A percentile compares a stretch with the other conserved stretches of the same genome.
phyloP scores from a whole-genome alignment of 2,888 invertebrate genomes.

The Hemaris fuciformis region DNA sequence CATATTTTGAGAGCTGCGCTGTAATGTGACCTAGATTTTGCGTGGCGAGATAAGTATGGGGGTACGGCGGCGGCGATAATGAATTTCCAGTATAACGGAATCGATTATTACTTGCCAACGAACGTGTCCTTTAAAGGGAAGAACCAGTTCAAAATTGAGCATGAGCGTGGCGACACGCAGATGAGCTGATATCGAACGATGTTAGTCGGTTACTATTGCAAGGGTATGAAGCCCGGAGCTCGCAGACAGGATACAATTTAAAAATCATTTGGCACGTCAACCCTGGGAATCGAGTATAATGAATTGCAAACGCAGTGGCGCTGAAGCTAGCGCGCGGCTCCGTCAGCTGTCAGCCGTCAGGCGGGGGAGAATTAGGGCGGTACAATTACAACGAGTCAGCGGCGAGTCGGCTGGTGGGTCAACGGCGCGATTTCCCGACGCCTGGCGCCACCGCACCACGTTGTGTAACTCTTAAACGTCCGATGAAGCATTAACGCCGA shows the following conservation, averaged over 20 bases:
- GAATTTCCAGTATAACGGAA: constrained; percentile 43
- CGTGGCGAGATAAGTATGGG: constrained; percentile 42
- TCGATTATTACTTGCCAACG: constrained; percentile 29
- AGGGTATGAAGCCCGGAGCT: constrained; percentile 46
- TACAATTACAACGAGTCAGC: constrained; percentile 69
- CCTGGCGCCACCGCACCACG: constrained; percentile 66
- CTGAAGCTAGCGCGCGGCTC: constrained; percentile 38
- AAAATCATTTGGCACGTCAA: constrained; percentile 71
- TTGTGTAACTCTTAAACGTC: constrained; percentile 73
- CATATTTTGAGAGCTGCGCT: constrained; percentile 45
- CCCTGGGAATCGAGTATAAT: constrained; percentile 49
- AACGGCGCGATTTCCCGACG: constrained; percentile 73
- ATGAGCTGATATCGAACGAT: constrained; percentile 36
- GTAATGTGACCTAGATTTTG: constrained; percentile 57
- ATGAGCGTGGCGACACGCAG: not conserved
- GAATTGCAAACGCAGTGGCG: constrained; percentile 66
- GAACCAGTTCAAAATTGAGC: constrained; percentile 2
- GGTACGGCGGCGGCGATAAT: constrained; percentile 31
- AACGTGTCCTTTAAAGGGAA: constrained; percentile 4
- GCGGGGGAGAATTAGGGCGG: constrained; percentile 71
- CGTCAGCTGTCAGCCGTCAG: constrained; percentile 60
- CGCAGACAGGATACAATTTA: constrained; percentile 45
- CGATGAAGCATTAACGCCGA: constrained; percentile 58
- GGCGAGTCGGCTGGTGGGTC: constrained; percentile 64
- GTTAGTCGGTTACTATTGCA: constrained; percentile 57